Evolutionary conservation across 2,113 vertebrate genomes (phyloP), one percentile per base, ranked within the genome.

Genomic region (Deroptyus accipitrinus): DNA sequence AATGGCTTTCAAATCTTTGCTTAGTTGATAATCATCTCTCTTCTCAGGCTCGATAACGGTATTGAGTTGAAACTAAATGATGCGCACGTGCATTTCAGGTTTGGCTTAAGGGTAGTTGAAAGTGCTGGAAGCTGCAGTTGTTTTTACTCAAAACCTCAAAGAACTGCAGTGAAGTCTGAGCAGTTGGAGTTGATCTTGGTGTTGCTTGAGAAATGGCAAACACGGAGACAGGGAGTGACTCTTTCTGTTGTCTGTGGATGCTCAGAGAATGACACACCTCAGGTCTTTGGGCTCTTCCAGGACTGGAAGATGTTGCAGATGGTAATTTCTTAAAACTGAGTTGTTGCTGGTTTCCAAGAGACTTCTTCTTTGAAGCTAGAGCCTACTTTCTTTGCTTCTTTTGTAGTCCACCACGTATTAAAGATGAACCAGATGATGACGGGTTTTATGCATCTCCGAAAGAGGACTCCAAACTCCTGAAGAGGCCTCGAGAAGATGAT

Each of bases 371-470:
- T 86, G 44, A 87, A 69, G 61, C 77, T 41, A 62, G 49, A 76
- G 54, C 41, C 22, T 13, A 5, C 25, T 68, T 91, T 57, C 25
- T 77, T 59, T 92, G 39, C 27, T 95, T 96, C 52, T 79, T 82
- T 48, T 76, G 35, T 95, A 99, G 99, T 95, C 98, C 99, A 10
- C 98, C 97, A 30, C 97, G 97, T 84, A 98, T 99, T 96, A 99
- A 99, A 97, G 98, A 98, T 51, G 99, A 99, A 91, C 98, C 98
- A 51, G 99, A 99, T 83, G 99, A 98, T 96, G 98, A 99, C 61
- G 98, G 98, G 42, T 99, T 98, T 97, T 98, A 97, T 93, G 95
- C 90, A 1, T 97, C 98, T 90, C 98, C 98, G 46, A 99, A 98
- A 97, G 98, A 98, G 87, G 98, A 99, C 94, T 97, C 97, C 92